Evolutionary conservation across 2,888 invertebrate species (phyloP), one percentile per base, ranked within the genome.

Genomic region (Machimus atricapillus): DNA sequence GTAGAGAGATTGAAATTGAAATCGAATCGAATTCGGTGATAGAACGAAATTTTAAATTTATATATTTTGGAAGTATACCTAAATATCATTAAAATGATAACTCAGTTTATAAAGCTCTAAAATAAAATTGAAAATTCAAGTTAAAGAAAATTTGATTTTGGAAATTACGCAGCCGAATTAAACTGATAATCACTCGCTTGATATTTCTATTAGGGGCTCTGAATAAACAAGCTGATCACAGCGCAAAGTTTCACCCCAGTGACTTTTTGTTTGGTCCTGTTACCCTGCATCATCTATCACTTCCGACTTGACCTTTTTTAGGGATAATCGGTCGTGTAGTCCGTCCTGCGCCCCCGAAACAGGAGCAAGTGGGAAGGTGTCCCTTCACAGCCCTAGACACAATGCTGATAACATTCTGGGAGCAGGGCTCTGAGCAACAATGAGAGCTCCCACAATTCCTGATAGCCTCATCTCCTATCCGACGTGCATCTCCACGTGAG

Each of bases 221-320:
- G 58, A 76, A 85, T 85, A 87, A 74, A 86, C 23, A 86, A 82
- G 86, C 87, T 85, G 87, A 83, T 85, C 46, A 86, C 77, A 87
- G 87, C 78, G 86, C 87, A 87, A 79, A 87, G 78, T 87, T 88
- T 88, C 88, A 88, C 89, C 89, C 89, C 78, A 56, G 81, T 87
- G 88, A 89, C 88, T 87, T 89, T 82, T 82, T 88, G 88, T 89
- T 87, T 89, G 88, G 88, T 87, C 88, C 87, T 87, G 88, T 88
- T 87, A 87, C 87, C 86, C 90, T 90, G 90, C 90, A 91, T 92
- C 92, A 92, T 92, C 92, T 91, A 92, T 92, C 93, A 92, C 91
- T 91, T 90, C 90, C 90, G 91, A 91, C 91, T 92, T 92, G 92
- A 92, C 92, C 92, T 92, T 92, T 92, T 92, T 91, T 89, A 88